phyloP scores from a whole-genome alignment of 2,888 invertebrate species.

The Drosophila ochracea region DNA sequence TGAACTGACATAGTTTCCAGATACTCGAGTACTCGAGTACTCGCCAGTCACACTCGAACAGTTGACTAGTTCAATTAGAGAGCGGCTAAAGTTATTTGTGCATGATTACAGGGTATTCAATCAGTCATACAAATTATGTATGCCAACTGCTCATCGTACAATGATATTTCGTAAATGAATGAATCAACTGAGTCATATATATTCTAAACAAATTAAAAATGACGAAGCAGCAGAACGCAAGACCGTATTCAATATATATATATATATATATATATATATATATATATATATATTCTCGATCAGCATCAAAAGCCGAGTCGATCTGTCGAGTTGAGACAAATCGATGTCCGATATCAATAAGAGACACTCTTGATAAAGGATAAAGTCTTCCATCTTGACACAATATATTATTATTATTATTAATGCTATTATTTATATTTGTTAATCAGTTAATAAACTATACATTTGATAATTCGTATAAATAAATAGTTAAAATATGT shows the following conservation, averaged over 20 bases:
- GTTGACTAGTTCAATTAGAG: neutral
- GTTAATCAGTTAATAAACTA: neutral
- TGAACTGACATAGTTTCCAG: constrained; percentile 35
- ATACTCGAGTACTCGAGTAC: constrained; percentile 11
- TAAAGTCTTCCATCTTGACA: neutral
- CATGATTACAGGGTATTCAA: neutral
- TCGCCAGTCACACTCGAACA: constrained; percentile 7
- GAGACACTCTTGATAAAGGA: neutral
- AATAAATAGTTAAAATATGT: neutral
- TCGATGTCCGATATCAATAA: neutral
- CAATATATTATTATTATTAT: neutral
- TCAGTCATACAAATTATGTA: neutral
- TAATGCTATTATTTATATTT: neutral
- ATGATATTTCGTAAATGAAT: too few species aligned
- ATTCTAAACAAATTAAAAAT: neutral
- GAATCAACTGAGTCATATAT: too few species aligned
- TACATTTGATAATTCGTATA: neutral
- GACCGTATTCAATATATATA: too few species aligned
- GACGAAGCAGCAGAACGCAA: neutral
- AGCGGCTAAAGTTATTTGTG: neutral
- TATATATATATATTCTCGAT: neutral
- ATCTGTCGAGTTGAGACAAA: neutral
- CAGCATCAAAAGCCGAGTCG: neutral
- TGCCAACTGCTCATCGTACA: neutral
- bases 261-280: neutral